Evolutionary conservation across 1,140 invertebrate species (phyloP).

Genomic region (Manduca sexta): DNA sequence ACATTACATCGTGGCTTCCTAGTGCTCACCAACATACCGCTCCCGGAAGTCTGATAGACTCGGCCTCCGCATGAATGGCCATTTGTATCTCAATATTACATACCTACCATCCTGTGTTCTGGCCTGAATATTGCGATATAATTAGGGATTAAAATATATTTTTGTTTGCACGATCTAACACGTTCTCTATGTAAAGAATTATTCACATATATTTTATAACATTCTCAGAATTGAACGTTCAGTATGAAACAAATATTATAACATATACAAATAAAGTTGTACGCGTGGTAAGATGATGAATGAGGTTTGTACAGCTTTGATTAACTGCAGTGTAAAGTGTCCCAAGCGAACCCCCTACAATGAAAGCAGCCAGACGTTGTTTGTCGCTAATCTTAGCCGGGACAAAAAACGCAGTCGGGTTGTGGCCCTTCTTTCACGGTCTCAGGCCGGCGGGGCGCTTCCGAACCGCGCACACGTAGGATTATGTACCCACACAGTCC

Average conservation of each 20-base stretch:
- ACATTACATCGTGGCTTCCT: conserved; percentile 37
- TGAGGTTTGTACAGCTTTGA: no score
- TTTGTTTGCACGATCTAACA: no score
- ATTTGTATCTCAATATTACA: conserved; percentile 7
- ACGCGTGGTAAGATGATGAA: no score
- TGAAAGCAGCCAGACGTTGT: conserved; percentile 45
- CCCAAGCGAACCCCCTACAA: conserved; percentile 14
- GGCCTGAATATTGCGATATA: no score
- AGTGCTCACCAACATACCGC: conserved; percentile 8
- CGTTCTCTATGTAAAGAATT: no score
- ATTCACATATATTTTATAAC: no score
- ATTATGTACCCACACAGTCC: conserved; percentile 29
- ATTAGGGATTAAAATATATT: no score
- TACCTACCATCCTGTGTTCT: not conserved
- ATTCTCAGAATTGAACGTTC: no score
- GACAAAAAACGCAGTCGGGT: conserved; percentile 59
- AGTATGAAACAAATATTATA: no score
- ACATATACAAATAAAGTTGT: no score
- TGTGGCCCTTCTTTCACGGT: conserved; percentile 61
- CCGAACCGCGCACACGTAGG: conserved; percentile 25
- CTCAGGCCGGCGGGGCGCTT: conserved; percentile 35
- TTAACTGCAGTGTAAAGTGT: no score
- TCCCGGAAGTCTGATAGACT: conserved; percentile 37
- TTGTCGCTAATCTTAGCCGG: conserved; percentile 64
- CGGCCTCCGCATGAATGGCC: conserved; percentile 9